phyloP scores from a whole-genome alignment of 2,797 vertebrate genomes.

The Fistularia commersonii region DNA sequence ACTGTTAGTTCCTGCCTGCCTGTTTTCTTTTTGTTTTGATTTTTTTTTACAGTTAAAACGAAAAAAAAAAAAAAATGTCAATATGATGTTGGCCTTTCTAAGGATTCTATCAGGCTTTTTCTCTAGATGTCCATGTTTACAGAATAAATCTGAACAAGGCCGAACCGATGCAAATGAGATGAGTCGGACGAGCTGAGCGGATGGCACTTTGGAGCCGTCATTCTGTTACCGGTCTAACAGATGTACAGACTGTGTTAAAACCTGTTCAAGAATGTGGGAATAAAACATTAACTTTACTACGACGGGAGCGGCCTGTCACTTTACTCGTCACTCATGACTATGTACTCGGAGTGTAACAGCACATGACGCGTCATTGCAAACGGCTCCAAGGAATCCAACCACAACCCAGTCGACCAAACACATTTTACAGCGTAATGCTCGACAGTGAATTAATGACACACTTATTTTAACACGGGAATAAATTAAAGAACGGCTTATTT shows the following conservation, averaged over 20 bases:
- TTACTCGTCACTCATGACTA: neutral
- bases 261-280: slow-evolving; percentile 75
- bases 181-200: slow-evolving; percentile 46
- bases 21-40: slow-evolving; percentile 28
- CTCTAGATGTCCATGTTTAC: slow-evolving; percentile 77
- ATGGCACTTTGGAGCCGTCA: slow-evolving; percentile 43
- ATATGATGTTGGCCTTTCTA: slow-evolving; percentile 61
- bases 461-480: too few species aligned
- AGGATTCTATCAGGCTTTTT: slow-evolving; percentile 64
- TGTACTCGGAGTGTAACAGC: too few species aligned
- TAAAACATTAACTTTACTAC: slow-evolving; percentile 73
- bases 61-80: slow-evolving; percentile 3
- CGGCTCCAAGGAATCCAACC: too few species aligned
- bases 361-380: too few species aligned
- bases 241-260: slow-evolving; percentile 65
- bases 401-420: too few species aligned
- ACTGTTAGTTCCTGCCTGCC: slow-evolving; percentile 71
- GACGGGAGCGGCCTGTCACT: neutral
- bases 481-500: too few species aligned
- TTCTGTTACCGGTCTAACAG: slow-evolving; percentile 69
- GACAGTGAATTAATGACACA: too few species aligned
- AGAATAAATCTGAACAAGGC: slow-evolving; percentile 63
- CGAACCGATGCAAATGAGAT: slow-evolving; percentile 64
- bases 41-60: slow-evolving; percentile 42
- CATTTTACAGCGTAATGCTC: too few species aligned